Conservation (phyloP, 2,797 vertebrate species). For the Lacerta viridis region DNA sequence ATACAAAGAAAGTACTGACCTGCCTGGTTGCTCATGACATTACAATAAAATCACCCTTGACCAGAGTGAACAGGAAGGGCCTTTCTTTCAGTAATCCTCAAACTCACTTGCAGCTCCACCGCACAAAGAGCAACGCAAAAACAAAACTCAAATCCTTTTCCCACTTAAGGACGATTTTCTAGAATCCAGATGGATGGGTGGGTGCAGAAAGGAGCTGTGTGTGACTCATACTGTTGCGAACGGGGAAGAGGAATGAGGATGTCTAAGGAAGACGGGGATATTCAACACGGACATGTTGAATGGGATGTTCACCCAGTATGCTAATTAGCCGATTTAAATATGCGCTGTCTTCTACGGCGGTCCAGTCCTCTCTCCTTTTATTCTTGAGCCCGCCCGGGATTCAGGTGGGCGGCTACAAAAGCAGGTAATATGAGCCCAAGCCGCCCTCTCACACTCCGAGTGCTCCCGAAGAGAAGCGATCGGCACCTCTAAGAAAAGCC, state of each 20-base stretch:
- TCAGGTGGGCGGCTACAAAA: constrained; percentile 4
- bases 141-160: no score
- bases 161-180: neutral
- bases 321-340: neutral
- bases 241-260: neutral
- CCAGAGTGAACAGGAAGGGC: neutral
- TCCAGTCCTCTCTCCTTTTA: neutral
- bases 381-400: neutral
- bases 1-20: neutral
- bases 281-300: neutral
- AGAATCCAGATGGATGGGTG: neutral
- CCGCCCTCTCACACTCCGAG: constrained; percentile 25
- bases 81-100: neutral
- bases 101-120: neutral
- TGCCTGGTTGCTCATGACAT: neutral
- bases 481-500: no score
- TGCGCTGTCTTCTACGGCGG: neutral
- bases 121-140: neutral
- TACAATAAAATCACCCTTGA: neutral
- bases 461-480: neutral
- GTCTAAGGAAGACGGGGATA: neutral
- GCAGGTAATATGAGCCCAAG: neutral
- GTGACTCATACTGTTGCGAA: neutral
- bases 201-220: neutral
- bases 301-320: neutral